Evolutionary conservation across 2,888 invertebrate genomes (phyloP).

Genomic region (Sisyra nigra): DNA sequence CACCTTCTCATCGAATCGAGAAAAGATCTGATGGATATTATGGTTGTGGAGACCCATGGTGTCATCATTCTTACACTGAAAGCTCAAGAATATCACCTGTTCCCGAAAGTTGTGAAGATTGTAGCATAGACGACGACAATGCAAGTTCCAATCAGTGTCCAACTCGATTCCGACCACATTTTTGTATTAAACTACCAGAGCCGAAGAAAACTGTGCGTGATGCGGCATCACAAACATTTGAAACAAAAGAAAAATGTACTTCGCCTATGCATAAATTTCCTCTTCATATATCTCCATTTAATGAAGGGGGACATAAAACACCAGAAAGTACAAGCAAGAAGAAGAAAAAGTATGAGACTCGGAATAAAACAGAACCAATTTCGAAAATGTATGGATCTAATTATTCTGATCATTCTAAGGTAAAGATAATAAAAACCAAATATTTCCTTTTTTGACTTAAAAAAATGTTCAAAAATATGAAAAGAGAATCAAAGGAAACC

Average conservation of each 20-base stretch:
- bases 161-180: slow-evolving; percentile 24
- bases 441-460: too few relatives aligned
- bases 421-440: too few relatives aligned
- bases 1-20: slow-evolving; percentile 20
- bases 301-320: slow-evolving; percentile 12
- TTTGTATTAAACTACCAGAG: slow-evolving; percentile 22
- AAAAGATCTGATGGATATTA: slow-evolving; percentile 17
- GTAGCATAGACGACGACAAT: slow-evolving; percentile 13
- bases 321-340: slow-evolving; percentile 13
- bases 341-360: slow-evolving; percentile 13
- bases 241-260: slow-evolving; percentile 28
- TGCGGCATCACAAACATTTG: slow-evolving; percentile 34
- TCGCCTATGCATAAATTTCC: slow-evolving; percentile 22
- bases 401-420: slow-evolving; percentile 22
- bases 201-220: slow-evolving; percentile 23
- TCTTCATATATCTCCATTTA: slow-evolving; percentile 11
- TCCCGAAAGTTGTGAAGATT: slow-evolving; percentile 28
- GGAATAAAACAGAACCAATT: slow-evolving; percentile 20
- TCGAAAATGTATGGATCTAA: slow-evolving; percentile 19
- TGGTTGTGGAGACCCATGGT: slow-evolving; percentile 30
- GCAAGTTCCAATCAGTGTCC: slow-evolving; percentile 16
- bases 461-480: too few relatives aligned
- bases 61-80: slow-evolving; percentile 24
- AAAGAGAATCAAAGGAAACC: too few relatives aligned
- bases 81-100: slow-evolving; percentile 23